A percentile compares a stretch with the other conserved stretches of the same genome.
Conservation (phyloP, 2,888 invertebrate genomes). For the Acheta domesticus region DNA sequence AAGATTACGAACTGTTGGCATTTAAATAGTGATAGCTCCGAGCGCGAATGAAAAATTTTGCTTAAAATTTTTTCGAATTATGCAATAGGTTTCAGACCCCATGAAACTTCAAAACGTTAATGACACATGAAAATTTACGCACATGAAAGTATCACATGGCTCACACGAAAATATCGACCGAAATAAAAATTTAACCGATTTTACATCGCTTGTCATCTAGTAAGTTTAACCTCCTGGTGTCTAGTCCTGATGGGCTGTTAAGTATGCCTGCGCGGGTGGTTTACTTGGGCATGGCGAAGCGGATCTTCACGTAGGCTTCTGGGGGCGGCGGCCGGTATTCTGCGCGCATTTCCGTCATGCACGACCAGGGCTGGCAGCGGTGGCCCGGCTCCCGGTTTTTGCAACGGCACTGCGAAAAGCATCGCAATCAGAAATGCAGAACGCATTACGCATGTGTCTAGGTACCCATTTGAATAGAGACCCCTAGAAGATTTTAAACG, state of each 20-base stretch:
- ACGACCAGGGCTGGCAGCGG: neutral
- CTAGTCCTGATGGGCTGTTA: neutral
- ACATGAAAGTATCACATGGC: too few relatives aligned
- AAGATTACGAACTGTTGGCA: too few relatives aligned
- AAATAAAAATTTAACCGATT: too few relatives aligned
- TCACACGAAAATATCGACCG: too few relatives aligned
- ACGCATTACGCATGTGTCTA: neutral
- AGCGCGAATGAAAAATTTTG: too few relatives aligned
- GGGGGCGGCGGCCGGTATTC: neutral
- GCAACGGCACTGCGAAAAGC: too few relatives aligned
- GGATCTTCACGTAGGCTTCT: neutral
- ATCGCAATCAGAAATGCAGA: neutral
- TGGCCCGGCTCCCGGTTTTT: neutral
- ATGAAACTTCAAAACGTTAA: too few relatives aligned
- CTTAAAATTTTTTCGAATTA: too few relatives aligned
- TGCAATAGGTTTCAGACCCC: too few relatives aligned
- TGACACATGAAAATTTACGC: too few relatives aligned
- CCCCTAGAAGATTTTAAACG: too few relatives aligned
- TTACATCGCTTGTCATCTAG: neutral
- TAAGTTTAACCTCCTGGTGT: neutral
- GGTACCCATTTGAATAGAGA: neutral
- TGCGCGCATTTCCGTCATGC: neutral
- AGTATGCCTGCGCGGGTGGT: neutral
- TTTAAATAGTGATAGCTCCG: too few relatives aligned
- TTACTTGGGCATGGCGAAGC: neutral